Evolutionary conservation across 35 echinoderm and acorn worm species (phyloP).

Genomic region (Apostichopus californicus): DNA sequence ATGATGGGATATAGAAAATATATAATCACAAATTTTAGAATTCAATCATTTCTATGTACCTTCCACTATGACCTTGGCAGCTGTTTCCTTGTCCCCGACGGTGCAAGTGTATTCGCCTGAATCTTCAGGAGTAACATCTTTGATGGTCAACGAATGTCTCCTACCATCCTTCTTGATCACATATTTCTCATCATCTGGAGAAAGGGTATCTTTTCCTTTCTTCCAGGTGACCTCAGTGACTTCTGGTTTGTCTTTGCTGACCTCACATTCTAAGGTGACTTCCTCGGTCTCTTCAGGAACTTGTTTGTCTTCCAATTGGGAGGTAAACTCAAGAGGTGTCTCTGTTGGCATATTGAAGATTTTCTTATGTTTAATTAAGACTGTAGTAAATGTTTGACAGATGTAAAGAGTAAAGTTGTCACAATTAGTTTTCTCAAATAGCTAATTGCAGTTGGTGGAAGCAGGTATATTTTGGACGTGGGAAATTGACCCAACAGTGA

Average conservation of each 20-base stretch:
- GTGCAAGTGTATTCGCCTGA: conserved; percentile 76
- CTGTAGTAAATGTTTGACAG: too few species aligned
- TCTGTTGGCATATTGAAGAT: background rate
- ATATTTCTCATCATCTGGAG: conserved; percentile 61
- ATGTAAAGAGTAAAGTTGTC: too few species aligned
- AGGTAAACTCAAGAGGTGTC: conserved; percentile 37
- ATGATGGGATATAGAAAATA: too few species aligned
- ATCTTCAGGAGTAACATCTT: conserved; percentile 77
- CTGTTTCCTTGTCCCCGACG: conserved; percentile 63
- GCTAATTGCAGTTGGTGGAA: too few species aligned
- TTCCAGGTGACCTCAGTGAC: conserved; percentile 63
- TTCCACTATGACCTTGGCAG: conserved; percentile 44
- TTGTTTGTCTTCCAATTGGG: conserved; percentile 22
- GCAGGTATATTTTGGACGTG: too few species aligned
- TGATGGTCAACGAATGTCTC: conserved; percentile 64
- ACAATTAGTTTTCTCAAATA: too few species aligned
- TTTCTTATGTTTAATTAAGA: too few species aligned
- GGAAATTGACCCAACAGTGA: too few species aligned
- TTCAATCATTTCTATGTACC: too few species aligned
- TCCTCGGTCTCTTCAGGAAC: conserved; percentile 6
- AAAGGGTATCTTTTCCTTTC: conserved; percentile 62
- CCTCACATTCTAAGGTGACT: conserved; percentile 59
- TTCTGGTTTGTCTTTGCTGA: conserved; percentile 72
- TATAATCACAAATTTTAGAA: too few species aligned
- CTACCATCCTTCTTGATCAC: conserved; percentile 75